Evolutionary conservation across 2,888 invertebrate genomes (phyloP).

Genomic region (Acronicta aceris): DNA sequence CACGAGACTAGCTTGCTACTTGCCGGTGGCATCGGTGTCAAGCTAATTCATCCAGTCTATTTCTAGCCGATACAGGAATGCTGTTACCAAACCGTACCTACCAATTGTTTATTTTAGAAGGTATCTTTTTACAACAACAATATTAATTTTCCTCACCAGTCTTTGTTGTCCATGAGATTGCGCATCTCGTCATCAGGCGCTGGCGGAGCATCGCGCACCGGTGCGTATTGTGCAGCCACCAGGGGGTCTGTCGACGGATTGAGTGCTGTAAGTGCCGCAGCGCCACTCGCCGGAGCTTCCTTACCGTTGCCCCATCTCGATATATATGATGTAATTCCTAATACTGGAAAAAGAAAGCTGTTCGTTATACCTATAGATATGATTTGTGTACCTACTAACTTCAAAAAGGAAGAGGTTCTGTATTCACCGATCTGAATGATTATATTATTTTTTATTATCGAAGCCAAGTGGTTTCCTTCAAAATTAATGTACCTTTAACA

Average conservation of each 20-base stretch:
- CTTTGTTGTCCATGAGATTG: constrained; percentile 94
- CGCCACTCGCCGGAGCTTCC: constrained; percentile 86
- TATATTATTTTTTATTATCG: no score
- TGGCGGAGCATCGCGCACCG: constrained; percentile 92
- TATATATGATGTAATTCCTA: constrained; percentile 83
- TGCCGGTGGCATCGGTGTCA: no score
- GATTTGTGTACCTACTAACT: no score
- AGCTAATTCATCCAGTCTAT: no score
- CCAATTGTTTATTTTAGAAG: no score
- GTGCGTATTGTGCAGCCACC: constrained; percentile 93
- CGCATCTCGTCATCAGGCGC: constrained; percentile 92
- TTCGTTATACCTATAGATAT: background rate
- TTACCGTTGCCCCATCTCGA: constrained; percentile 85
- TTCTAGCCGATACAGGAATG: no score
- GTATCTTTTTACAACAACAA: background rate
- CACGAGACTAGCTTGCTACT: no score
- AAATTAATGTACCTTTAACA: no score
- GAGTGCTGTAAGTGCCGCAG: constrained; percentile 90
- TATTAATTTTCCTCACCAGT: constrained; percentile 85
- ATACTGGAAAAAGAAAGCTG: constrained; percentile 13
- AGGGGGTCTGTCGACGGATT: constrained; percentile 94
- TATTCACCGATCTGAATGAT: no score
- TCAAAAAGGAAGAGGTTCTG: no score
- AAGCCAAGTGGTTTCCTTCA: no score
- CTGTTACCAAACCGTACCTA: no score